These are phyloP conservation scores for Choristoneura fumiferana DNA, from an alignment of 1,140 invertebrate genomes.

Conservation along the genomic window DNA sequence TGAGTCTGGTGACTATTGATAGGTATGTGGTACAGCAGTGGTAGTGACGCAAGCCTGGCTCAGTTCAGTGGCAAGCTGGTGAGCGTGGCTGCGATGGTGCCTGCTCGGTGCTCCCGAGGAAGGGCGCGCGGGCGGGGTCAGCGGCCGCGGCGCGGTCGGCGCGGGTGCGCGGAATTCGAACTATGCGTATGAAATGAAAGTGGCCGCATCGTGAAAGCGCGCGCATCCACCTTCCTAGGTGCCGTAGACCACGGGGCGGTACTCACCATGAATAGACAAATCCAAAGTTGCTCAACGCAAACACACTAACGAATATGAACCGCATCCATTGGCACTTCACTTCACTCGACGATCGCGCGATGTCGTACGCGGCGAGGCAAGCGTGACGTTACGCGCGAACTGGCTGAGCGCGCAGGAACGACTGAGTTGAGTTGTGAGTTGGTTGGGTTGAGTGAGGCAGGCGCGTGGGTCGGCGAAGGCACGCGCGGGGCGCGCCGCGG, in stretches of 20 bases:
- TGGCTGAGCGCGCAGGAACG: slow-evolving; percentile 54
- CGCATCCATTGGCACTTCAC: slow-evolving; percentile 73
- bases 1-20: too few relatives aligned
- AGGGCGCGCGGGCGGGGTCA: slow-evolving; percentile 71
- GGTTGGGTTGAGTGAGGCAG: slow-evolving; percentile 38
- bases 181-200: slow-evolving; percentile 77
- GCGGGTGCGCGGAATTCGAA: slow-evolving; percentile 70
- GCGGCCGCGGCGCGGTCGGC: slow-evolving; percentile 67
- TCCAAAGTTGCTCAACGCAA: slow-evolving; percentile 52
- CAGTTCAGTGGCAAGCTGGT: slow-evolving; percentile 7
- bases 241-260: slow-evolving; percentile 34
- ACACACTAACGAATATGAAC: slow-evolving; percentile 58
- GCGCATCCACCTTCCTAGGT: slow-evolving; percentile 55
- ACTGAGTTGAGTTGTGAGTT: slow-evolving; percentile 54
- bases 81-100: slow-evolving; percentile 35
- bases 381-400: slow-evolving; percentile 47
- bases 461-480: slow-evolving; percentile 72
- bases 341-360: slow-evolving; percentile 53
- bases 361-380: slow-evolving; percentile 38
- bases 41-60: neutral
- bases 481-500: slow-evolving; percentile 70
- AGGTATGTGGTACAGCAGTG: neutral
- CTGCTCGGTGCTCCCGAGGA: slow-evolving; percentile 48
- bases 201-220: slow-evolving; percentile 75
- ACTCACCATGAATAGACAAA: slow-evolving; percentile 75